Evolutionary conservation across 2,888 invertebrate species (phyloP), one percentile per base, ranked within the genome.

Genomic region (Ornithoptera priamus): DNA sequence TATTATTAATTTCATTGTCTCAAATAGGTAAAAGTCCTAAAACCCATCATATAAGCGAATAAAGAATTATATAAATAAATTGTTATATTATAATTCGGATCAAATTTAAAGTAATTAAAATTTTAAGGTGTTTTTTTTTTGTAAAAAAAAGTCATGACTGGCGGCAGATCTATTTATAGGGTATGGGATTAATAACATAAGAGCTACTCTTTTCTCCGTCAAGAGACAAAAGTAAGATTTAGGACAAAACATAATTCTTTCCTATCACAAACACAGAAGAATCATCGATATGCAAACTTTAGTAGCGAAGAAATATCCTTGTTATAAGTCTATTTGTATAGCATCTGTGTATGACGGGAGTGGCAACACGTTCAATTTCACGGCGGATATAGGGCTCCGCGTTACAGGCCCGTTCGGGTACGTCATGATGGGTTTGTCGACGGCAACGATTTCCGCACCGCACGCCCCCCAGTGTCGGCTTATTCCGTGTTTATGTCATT

Each of bases 401-500:
- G 74, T 76, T 74, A 75, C 75, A 85, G 86, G 84, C 50, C 69
- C 50, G 62, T 70, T 66, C 69, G 76, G 71, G 72, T 71, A 72
- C 73, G 72, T 66, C 87, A 80, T 85, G 85, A 86, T 87, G 88
- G 30, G 85, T 85, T 83, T 85, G 81, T 78, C 84, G 86, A 84
- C 84, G 85, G 84, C 82, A 84, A 84, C 86, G 86, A 88, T 89
- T 87, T 89, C 88, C 90, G 86, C 78, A 80, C 81, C 75, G 76
- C 75, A 80, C 83, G 78, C 82, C 81, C 77, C 76, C 22, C 81
- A 12, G 75, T 81, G 78, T 77, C 83, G 78, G 81, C 82, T 85
- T 83, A 84, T 85, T 81, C 77, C 81, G 75, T 81, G 77, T 81
- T 85, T 78, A 79, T 76, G 73, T 75, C 76, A 76, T 77, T 76